A percentile compares a stretch with the other conserved stretches of the same genome.
These are phyloP conservation scores for Cotesia vestalis DNA, from an alignment of 1,140 invertebrate genomes.

Conservation along the genomic window DNA sequence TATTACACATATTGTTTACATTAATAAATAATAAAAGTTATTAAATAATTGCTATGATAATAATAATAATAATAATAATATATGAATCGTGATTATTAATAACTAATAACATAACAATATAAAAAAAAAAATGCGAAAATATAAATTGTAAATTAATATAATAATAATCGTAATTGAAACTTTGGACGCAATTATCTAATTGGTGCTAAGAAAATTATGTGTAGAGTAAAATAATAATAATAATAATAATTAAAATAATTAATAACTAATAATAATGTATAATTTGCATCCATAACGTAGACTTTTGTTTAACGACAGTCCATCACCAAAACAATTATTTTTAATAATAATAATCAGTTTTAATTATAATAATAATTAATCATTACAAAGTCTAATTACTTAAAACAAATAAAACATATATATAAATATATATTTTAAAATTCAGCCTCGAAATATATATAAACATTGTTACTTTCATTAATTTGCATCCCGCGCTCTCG, in stretches of 20 bases:
- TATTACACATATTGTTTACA: conserved; percentile 64
- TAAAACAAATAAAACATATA: conserved; percentile 22
- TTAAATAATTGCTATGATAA: conserved; percentile 59
- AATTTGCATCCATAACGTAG: conserved; percentile 14
- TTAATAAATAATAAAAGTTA: conserved; percentile 65
- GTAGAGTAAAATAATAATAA: conserved; percentile 29
- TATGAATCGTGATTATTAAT: conserved; percentile 45
- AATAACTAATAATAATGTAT: too few species aligned
- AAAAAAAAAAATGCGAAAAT: conserved; percentile 46
- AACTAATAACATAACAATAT: conserved; percentile 59
- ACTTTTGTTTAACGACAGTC: conserved; percentile 31
- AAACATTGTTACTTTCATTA: conserved; percentile 28
- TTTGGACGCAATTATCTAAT: conserved; percentile 40
- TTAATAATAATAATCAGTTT: conserved; percentile 16
- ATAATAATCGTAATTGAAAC: conserved; percentile 37
- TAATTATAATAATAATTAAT: conserved; percentile 9
- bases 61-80: conserved; percentile 41
- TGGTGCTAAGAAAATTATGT: conserved; percentile 26
- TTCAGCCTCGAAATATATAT: conserved; percentile 10
- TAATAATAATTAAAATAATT: too few species aligned
- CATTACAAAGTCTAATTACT: not conserved
- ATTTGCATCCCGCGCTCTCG: conserved; percentile 3
- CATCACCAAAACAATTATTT: conserved; percentile 38
- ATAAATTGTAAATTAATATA: conserved; percentile 41
- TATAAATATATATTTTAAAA: not conserved